Evolutionary conservation across 2,888 invertebrate species (phyloP).

Genomic region (Dexiosoma caninum): DNA sequence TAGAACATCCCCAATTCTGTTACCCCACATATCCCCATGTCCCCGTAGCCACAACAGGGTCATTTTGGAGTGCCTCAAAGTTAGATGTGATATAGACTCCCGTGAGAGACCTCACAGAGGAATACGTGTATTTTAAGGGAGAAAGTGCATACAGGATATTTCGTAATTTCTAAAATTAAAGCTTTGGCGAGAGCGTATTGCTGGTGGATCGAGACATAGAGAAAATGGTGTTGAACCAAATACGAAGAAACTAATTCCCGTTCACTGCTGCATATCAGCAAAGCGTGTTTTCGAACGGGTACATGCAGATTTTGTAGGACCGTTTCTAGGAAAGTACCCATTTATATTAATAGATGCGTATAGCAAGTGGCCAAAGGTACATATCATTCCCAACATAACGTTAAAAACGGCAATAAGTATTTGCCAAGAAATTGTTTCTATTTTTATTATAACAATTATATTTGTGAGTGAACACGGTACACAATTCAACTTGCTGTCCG

Average conservation of each 20-base stretch:
- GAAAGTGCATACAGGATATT: not conserved
- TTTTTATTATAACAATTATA: not conserved
- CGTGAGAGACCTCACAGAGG: not conserved
- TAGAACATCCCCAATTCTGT: too few species aligned
- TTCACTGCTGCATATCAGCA: not conserved
- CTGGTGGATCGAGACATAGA: conserved; percentile 11
- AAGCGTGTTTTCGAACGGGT: not conserved
- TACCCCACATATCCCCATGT: too few species aligned
- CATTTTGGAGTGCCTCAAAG: not conserved
- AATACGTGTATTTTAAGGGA: conserved; percentile 3
- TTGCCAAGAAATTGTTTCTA: not conserved
- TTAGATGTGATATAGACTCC: not conserved
- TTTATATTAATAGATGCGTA: not conserved
- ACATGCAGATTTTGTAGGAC: not conserved
- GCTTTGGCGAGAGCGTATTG: conserved; percentile 6
- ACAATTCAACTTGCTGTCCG: conserved; percentile 58
- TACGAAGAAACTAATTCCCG: not conserved
- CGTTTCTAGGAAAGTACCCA: not conserved
- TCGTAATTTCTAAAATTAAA: conserved; percentile 25
- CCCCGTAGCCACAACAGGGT: too few species aligned
- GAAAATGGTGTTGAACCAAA: not conserved
- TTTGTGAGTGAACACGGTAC: conserved; percentile 33
- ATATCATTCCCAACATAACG: not conserved
- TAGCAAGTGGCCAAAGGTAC: not conserved
- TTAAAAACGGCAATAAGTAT: too few species aligned